Percentiles rank a stretch among this genome's conserved stretches.
These are phyloP conservation scores for Calosoma granatense DNA, from an alignment of 1,140 invertebrate genomes.

Conservation along the genomic window DNA sequence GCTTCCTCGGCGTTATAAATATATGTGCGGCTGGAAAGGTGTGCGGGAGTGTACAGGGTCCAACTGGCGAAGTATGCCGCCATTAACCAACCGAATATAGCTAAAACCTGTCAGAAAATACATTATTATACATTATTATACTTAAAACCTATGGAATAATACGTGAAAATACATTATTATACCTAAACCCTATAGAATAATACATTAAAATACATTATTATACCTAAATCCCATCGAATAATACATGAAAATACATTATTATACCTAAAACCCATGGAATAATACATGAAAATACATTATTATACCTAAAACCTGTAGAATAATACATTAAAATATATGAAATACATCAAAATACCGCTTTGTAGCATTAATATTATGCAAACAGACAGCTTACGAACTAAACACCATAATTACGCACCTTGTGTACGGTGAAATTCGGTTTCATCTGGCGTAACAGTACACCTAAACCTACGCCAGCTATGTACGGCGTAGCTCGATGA, in stretches of 20 bases:
- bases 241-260: too few relatives aligned
- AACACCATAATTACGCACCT: too few relatives aligned
- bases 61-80: conserved; percentile 38
- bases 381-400: too few relatives aligned
- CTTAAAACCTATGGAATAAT: neutral
- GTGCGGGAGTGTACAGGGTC: conserved; percentile 48
- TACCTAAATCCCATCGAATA: conserved; percentile 14
- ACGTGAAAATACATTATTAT: too few relatives aligned
- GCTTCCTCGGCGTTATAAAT: conserved; percentile 48
- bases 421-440: conserved; percentile 33
- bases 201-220: conserved; percentile 16
- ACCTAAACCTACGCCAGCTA: conserved; percentile 51
- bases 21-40: conserved; percentile 45
- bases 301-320: too few relatives aligned
- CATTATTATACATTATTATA: neutral
- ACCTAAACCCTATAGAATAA: too few relatives aligned
- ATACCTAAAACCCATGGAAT: too few relatives aligned
- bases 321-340: too few relatives aligned
- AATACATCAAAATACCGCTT: too few relatives aligned
- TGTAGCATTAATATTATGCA: too few relatives aligned
- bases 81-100: conserved; percentile 43
- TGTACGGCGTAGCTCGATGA: conserved; percentile 52
- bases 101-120: conserved; percentile 34
- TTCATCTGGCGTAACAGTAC: conserved; percentile 43
- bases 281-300: too few relatives aligned